Conservation (phyloP, 2,113 vertebrate species). For the Mohoua ochrocephala region DNA sequence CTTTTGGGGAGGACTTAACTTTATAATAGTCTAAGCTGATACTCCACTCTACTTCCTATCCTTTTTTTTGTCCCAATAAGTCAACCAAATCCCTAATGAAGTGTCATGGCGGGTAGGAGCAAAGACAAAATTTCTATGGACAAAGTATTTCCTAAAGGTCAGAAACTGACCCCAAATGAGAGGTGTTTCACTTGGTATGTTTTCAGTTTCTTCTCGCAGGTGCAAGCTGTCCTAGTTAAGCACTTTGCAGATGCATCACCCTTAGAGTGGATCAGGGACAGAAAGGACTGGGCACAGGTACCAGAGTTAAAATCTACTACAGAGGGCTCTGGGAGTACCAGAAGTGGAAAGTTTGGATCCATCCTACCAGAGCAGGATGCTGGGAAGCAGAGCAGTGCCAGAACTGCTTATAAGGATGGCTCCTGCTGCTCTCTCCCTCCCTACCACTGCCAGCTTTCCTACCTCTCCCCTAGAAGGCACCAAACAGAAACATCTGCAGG, state of each 20-base stretch:
- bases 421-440: background rate
- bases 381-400: background rate
- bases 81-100: background rate
- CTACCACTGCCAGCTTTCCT: background rate
- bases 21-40: background rate
- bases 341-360: background rate
- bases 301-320: background rate
- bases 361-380: background rate
- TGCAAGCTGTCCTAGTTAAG: background rate
- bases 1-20: background rate
- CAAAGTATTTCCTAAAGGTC: background rate
- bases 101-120: background rate
- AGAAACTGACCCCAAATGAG: background rate
- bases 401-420: background rate
- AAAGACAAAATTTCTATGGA: background rate
- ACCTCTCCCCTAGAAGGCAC: background rate
- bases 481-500: background rate
- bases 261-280: background rate
- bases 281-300: background rate
- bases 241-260: background rate
- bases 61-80: background rate
- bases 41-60: background rate
- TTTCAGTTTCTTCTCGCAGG: background rate
- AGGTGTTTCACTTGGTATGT: background rate
- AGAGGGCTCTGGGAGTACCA: background rate